Conservation (phyloP, 1,140 invertebrate species). For the Leptinotarsa undecemlineata region DNA sequence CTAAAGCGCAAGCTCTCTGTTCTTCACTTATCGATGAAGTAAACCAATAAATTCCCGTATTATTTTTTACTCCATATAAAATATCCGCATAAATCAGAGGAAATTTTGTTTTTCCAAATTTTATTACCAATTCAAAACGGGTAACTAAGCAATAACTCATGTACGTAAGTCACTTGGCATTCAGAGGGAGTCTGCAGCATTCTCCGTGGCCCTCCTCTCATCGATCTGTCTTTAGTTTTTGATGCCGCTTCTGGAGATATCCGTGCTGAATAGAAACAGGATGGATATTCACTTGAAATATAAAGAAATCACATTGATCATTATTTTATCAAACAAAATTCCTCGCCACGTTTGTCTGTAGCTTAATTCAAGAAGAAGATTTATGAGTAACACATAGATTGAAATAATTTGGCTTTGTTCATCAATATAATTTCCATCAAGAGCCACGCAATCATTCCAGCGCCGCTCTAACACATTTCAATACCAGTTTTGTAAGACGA, state of each 20-base stretch:
- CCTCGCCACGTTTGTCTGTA: too few species aligned
- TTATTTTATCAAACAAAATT: too few species aligned
- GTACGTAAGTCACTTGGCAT: not conserved
- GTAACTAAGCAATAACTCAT: conserved; percentile 8
- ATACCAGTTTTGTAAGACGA: too few species aligned
- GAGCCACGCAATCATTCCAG: too few species aligned
- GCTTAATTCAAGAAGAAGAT: too few species aligned
- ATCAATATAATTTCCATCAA: too few species aligned
- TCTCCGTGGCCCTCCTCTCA: not conserved
- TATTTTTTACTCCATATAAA: conserved; percentile 2
- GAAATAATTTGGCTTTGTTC: too few species aligned
- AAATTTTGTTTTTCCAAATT: conserved; percentile 8
- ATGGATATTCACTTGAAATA: too few species aligned
- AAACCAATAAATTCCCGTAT: conserved; percentile 5
- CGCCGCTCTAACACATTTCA: too few species aligned
- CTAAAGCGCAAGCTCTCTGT: not conserved
- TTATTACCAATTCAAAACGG: conserved; percentile 8
- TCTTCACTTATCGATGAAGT: conserved; percentile 1
- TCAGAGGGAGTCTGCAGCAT: not conserved
- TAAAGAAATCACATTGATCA: too few species aligned
- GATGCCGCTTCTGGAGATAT: not conserved
- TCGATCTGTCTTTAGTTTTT: conserved; percentile 2
- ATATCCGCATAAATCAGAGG: conserved; percentile 4
- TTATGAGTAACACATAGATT: too few species aligned
- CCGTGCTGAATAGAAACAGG: too few species aligned